A percentile compares a stretch with the other conserved stretches of the same genome.
These are phyloP conservation scores for Xylocampa areola DNA, from an alignment of 2,888 invertebrate genomes.

Conservation along the genomic window DNA sequence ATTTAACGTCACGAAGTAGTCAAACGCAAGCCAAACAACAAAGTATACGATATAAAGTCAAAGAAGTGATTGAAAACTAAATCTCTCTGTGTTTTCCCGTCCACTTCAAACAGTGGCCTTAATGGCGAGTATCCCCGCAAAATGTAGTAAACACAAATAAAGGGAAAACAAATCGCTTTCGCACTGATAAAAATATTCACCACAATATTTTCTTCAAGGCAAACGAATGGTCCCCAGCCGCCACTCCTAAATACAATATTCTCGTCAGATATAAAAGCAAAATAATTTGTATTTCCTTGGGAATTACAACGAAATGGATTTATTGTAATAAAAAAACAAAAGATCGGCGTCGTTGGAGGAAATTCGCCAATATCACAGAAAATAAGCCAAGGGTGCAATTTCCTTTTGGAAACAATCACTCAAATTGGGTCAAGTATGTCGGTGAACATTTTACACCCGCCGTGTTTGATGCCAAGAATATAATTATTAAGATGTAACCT, in stretches of 20 bases:
- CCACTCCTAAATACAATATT: slow-evolving; percentile 52
- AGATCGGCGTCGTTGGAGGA: slow-evolving; percentile 46
- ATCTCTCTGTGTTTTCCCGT: slow-evolving; percentile 29
- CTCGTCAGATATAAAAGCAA: slow-evolving; percentile 47
- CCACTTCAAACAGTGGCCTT: slow-evolving; percentile 9
- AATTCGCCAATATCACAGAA: slow-evolving; percentile 55
- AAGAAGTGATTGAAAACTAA: slow-evolving; percentile 35
- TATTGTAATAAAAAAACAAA: slow-evolving; percentile 58
- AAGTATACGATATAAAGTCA: slow-evolving; percentile 30
- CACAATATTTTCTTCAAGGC: slow-evolving; percentile 41
- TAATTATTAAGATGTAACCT: slow-evolving; percentile 52
- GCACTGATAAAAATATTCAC: slow-evolving; percentile 40
- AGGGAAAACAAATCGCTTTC: slow-evolving; percentile 45
- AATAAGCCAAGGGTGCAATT: slow-evolving; percentile 61
- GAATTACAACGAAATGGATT: slow-evolving; percentile 59
- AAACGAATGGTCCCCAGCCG: slow-evolving; percentile 44
- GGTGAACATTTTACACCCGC: slow-evolving; percentile 44
- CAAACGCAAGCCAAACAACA: too few species aligned
- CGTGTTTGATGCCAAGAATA: slow-evolving; percentile 45
- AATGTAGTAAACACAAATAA: slow-evolving; percentile 33
- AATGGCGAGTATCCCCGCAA: slow-evolving; percentile 22
- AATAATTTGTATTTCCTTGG: slow-evolving; percentile 61
- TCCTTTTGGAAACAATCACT: slow-evolving; percentile 61
- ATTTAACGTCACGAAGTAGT: slow-evolving; percentile 8
- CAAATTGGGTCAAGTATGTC: slow-evolving; percentile 59